Evolutionary conservation across 2,797 vertebrate genomes (phyloP).

Genomic region (Coluber constrictor): DNA sequence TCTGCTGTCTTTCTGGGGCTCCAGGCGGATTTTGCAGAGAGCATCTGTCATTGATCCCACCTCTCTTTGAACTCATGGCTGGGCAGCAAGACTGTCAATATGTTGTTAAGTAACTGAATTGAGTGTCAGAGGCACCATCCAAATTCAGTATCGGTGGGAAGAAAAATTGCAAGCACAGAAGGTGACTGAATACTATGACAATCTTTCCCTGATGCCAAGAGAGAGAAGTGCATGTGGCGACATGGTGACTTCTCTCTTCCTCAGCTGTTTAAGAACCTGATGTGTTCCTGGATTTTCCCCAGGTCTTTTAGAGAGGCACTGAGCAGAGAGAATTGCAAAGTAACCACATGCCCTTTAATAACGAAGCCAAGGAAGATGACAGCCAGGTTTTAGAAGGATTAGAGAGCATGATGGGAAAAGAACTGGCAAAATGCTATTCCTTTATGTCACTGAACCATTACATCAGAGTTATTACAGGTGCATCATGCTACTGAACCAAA

Average conservation of each 20-base stretch:
- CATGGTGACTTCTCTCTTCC: constrained; percentile 15
- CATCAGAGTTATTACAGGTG: background rate
- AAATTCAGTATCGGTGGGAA: background rate
- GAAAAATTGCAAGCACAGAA: background rate
- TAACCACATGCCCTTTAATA: background rate
- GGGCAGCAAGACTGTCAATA: constrained; percentile 6
- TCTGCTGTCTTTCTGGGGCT: background rate
- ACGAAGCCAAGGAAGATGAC: background rate
- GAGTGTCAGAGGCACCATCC: constrained; percentile 6
- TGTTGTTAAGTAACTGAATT: constrained; percentile 20
- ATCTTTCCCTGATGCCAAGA: background rate
- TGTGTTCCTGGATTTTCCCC: constrained; percentile 10
- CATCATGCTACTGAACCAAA: constrained; percentile 2
- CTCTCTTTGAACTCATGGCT: constrained; percentile 16
- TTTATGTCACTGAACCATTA: background rate
- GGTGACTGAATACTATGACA: background rate
- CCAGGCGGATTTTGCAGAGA: background rate
- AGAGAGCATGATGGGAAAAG: background rate
- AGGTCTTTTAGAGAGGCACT: constrained; percentile 11
- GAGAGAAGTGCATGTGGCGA: background rate
- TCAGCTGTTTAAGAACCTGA: constrained; percentile 2
- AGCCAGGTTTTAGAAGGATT: constrained; percentile 20
- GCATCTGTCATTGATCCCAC: constrained; percentile 6
- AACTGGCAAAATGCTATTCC: background rate
- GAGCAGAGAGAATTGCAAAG: background rate